phyloP scores from a whole-genome alignment of 2,797 vertebrate genomes.

The Pseudomugil tenellus region DNA sequence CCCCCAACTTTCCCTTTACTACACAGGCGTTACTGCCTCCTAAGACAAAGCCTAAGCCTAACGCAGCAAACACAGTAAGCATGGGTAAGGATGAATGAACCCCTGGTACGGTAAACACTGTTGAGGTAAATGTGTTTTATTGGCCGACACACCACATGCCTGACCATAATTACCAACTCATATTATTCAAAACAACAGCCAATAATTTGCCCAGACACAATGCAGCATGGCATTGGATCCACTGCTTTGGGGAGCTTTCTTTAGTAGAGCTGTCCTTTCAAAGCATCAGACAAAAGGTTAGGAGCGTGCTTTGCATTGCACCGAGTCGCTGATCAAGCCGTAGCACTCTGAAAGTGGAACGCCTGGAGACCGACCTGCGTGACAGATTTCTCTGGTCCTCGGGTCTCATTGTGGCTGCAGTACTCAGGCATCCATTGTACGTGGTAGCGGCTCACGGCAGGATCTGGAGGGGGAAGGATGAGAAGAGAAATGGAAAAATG shows the following conservation, averaged over 20 bases:
- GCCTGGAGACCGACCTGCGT: conserved; percentile 84
- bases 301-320: conserved; percentile 60
- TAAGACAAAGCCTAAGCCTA: conserved; percentile 41
- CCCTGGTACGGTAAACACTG: conserved; percentile 74
- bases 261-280: conserved; percentile 46
- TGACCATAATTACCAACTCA: conserved; percentile 76
- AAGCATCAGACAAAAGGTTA: conserved; percentile 62
- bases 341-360: not conserved
- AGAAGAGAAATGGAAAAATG: not conserved
- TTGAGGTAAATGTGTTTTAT: conserved; percentile 77
- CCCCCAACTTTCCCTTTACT: conserved; percentile 50
- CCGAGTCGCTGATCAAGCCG: conserved; percentile 35
- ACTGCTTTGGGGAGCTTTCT: conserved; percentile 47
- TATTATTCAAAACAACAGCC: conserved; percentile 73
- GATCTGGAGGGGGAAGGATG: conserved; percentile 74
- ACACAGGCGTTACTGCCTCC: conserved; percentile 33
- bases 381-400: conserved; percentile 82
- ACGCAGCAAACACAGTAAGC: conserved; percentile 36
- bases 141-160: conserved; percentile 71
- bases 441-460: conserved; percentile 83
- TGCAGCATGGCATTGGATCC: conserved; percentile 43
- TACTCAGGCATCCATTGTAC: conserved; percentile 91
- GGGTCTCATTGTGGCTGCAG: conserved; percentile 89
- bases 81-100: conserved; percentile 55
- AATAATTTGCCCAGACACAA: conserved; percentile 57